Evolutionary conservation across 2,888 invertebrate genomes (phyloP).

Genomic region (Griposia aprilina): DNA sequence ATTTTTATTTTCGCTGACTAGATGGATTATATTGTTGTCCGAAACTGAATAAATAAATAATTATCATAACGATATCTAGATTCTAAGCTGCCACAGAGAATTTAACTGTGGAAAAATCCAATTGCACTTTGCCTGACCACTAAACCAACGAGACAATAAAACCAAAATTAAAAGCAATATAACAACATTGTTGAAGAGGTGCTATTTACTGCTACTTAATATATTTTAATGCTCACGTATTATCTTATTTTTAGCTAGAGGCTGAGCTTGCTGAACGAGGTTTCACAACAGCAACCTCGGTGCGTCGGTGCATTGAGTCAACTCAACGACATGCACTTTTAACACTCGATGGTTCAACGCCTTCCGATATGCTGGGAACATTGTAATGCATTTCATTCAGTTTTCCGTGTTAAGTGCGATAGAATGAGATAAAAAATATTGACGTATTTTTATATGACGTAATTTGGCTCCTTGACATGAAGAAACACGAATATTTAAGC

Average conservation of each 20-base stretch:
- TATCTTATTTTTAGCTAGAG: constrained; percentile 59
- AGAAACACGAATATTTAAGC: not conserved
- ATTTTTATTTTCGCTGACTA: too few species aligned
- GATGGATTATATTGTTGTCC: too few species aligned
- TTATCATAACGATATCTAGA: not conserved
- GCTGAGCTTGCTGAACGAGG: constrained; percentile 62
- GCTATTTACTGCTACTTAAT: constrained; percentile 45
- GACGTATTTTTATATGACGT: not conserved
- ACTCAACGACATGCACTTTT: constrained; percentile 69
- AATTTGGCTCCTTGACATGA: not conserved
- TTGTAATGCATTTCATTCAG: constrained; percentile 16
- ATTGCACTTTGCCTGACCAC: not conserved
- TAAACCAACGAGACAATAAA: constrained; percentile 13
- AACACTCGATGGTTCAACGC: constrained; percentile 42
- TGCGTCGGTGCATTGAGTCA: constrained; percentile 71
- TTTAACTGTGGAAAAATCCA: not conserved
- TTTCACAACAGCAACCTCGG: constrained; percentile 79
- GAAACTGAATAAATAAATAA: too few species aligned
- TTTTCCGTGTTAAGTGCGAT: constrained; percentile 17
- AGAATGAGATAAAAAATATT: not conserved
- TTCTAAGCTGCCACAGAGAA: not conserved
- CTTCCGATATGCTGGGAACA: constrained; percentile 38
- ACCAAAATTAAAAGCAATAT: constrained; percentile 29
- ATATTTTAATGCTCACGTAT: constrained; percentile 53
- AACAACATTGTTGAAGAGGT: constrained; percentile 31